Evolutionary conservation across 2,888 invertebrate genomes (phyloP).

Genomic region (Neocrepidodera transversa): DNA sequence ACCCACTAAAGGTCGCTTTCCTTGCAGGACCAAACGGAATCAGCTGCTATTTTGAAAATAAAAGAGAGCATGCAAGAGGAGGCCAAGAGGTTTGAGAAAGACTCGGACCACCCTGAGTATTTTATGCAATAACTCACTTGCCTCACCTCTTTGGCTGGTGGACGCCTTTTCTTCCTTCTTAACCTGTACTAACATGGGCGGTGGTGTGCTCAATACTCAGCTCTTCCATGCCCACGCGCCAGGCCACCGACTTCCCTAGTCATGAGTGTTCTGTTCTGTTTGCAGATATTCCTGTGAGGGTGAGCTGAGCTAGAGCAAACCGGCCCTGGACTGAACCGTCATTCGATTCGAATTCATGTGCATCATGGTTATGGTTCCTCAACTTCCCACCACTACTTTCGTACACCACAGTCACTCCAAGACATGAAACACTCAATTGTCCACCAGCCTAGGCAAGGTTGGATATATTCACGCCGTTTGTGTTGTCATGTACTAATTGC

Average conservation of each 20-base stretch:
- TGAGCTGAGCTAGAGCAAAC: conserved; percentile 52
- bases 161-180: conserved; percentile 60
- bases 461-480: conserved; percentile 51
- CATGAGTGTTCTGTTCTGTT: conserved; percentile 61
- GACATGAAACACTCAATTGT: conserved; percentile 45
- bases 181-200: conserved; percentile 62
- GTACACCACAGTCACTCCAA: conserved; percentile 39
- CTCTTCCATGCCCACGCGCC: conserved; percentile 55
- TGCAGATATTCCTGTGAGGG: conserved; percentile 62
- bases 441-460: conserved; percentile 59
- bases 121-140: conserved; percentile 87
- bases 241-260: conserved; percentile 53
- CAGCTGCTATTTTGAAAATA: conserved; percentile 99
- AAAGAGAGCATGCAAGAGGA: conserved; percentile 99
- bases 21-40: conserved; percentile 89
- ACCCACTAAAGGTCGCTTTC: conserved; percentile 63
- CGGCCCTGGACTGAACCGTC: conserved; percentile 37
- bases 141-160: conserved; percentile 61
- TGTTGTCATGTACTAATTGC: conserved; percentile 43
- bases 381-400: conserved; percentile 41
- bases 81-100: conserved; percentile 98
- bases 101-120: conserved; percentile 95
- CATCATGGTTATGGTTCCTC: conserved; percentile 42
- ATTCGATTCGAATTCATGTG: conserved; percentile 26
- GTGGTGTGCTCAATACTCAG: conserved; percentile 61